Base-by-base conservation (phyloP, 1,140 invertebrate genomes). In the Harpegnathos saltator region DNA sequence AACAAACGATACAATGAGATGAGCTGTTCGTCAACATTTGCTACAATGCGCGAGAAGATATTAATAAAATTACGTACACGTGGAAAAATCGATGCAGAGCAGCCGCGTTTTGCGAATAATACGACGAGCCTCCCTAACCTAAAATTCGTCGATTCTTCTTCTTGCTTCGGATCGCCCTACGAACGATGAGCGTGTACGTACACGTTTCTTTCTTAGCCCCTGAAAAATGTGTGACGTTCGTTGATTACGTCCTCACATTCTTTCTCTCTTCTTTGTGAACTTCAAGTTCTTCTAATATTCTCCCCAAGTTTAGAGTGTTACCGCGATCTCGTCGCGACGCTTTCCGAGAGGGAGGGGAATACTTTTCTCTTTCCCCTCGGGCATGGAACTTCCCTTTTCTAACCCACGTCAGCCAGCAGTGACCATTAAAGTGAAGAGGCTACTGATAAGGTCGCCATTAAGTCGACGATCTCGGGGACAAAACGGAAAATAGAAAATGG, bases 381-480 rank as follows among this genome's bases (percentile, higher is more conserved):
- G 7, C 3, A 12, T 19, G 5, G 9, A 56, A 22, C 11, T 17
- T 63, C n/a, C 1, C 29, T 44, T 26, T 59, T 48, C 5, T 33
- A n/a, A 33, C 12, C 9, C 38, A 44, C 7, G 7, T 44, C 7
- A 44, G 11, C 11, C n/a, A 12, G 38, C 62, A 63, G 11, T 59
- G 19, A 48, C 5, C 38, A 62, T 62, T 74, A 74, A 74, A 61
- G 17, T 11, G 33, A 74, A 19, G 17, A 61, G 14, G 38, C 44
- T 61, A 24, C 22, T n/a, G 17, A n/a, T 74, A 61, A 63, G 61
- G 38, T 12, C 14, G 11, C 22, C 0, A 59, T 61, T 73, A 24
- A 24, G n/a, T 61, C 26, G 26, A 19, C 26, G 26, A 26, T 62
- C n/a, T n/a, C 26, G 26, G 29, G 22, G 24, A 44, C 22, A 59